A percentile compares a stretch with the other conserved stretches of the same genome.
These are phyloP conservation scores for Agrilus cyanescens DNA, from an alignment of 2,888 invertebrate genomes.

Conservation along the genomic window DNA sequence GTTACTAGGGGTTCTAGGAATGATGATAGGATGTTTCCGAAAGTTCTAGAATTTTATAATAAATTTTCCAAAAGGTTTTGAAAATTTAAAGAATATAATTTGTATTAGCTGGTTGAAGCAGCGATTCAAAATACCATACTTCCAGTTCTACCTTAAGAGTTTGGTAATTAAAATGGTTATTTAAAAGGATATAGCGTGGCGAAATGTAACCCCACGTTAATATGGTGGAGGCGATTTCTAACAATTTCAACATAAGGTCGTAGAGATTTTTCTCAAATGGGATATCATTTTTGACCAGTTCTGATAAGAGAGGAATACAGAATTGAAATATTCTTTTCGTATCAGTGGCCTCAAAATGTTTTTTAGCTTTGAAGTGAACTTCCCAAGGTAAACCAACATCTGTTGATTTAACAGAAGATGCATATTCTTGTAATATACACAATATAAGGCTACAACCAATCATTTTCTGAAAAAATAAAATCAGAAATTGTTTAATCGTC, in stretches of 20 bases:
- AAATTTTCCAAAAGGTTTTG: no score
- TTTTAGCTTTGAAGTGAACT: conserved; percentile 72
- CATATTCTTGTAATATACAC: conserved; percentile 80
- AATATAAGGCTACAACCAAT: conserved; percentile 75
- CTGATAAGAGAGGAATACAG: conserved; percentile 49
- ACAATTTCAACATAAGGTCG: conserved; percentile 52
- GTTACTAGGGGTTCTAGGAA: no score
- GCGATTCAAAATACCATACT: neutral
- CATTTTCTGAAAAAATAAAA: conserved; percentile 61
- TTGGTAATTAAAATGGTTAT: no score
- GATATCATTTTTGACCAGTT: conserved; percentile 42
- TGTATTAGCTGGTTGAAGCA: no score
- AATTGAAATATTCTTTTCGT: conserved; percentile 70
- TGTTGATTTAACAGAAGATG: conserved; percentile 71
- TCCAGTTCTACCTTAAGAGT: conserved; percentile 5
- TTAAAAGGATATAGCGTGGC: conserved; percentile 35
- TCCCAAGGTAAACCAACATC: conserved; percentile 85
- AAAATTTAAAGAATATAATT: no score
- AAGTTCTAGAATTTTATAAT: no score
- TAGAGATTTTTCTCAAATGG: conserved; percentile 40
- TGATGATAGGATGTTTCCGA: no score
- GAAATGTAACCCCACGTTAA: conserved; percentile 74
- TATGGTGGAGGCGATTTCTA: conserved; percentile 68
- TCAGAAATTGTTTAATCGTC: no score
- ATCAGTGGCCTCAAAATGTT: conserved; percentile 70